Conservation (phyloP, 2,888 invertebrate species). For the Amphiduros pacificus region DNA sequence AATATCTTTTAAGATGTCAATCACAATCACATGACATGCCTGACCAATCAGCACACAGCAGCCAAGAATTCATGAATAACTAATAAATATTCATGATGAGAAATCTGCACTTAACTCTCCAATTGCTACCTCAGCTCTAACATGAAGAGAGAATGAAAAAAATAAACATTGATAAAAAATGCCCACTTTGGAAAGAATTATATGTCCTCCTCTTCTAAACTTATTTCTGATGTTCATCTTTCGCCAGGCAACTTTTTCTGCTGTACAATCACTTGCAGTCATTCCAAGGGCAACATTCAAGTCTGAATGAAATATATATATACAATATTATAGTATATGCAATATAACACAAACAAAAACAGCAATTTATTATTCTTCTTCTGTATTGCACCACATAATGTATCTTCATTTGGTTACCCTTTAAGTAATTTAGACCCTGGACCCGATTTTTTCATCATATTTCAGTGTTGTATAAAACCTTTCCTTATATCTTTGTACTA, state of each 20-base stretch:
- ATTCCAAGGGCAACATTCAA: background rate
- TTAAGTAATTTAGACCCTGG: no score
- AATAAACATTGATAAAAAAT: background rate
- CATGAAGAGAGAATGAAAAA: background rate
- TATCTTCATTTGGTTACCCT: background rate
- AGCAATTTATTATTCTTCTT: no score
- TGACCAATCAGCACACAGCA: no score
- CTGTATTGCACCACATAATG: constrained; percentile 2
- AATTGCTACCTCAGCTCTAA: background rate
- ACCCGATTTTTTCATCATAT: no score
- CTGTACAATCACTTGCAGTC: background rate
- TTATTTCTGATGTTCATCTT: background rate
- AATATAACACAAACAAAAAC: no score
- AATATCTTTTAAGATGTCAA: no score
- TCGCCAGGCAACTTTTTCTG: background rate
- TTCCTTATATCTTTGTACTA: no score
- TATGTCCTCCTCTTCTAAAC: background rate
- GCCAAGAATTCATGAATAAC: no score
- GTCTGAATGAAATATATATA: background rate
- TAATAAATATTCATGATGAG: no score
- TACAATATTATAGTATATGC: background rate
- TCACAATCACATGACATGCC: no score
- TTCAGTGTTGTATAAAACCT: no score
- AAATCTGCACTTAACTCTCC: no score
- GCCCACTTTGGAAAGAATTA: background rate